Evolutionary conservation across 2,888 invertebrate species (phyloP), one percentile per base, ranked within the genome.

Genomic region (Synergus umbraculus): DNA sequence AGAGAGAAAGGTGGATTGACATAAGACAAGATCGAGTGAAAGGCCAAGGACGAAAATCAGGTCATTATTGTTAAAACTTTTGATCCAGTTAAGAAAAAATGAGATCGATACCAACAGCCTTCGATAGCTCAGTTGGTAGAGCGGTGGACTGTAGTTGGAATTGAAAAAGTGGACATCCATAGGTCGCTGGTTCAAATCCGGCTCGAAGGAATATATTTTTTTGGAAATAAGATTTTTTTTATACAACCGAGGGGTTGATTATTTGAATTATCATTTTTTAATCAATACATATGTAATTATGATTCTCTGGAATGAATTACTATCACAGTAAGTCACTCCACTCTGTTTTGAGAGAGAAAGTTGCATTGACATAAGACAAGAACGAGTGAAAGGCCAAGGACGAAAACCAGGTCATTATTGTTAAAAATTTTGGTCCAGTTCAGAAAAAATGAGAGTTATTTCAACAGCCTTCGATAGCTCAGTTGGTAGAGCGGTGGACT

Each of bases 401-500:
- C 13, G n/a, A 54, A 54, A 54, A 54, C 0, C 2, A 2, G 8
- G 8, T 54, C 8, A 54, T n/a, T 13, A 12, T n/a, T 54, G 4
- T 8, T 54, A 8, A 54, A 2, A n/a, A 7, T 54, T 54, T 54
- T n/a, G 1, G 2, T n/a, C 8, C n/a, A 54, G 2, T 54, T n/a
- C 54, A n/a, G n/a, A 43, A 60, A 22, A 18, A 60, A 43, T 12
- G 10, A 63, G 13, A 22, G 8, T 12, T 8, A 8, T n/a, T n/a
- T 0, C 54, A 69, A 29, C 49, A 69, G 22, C 92, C 92, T 92
- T 92, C 92, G 92, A 92, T 91, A 92, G 92, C 91, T 92, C 92
- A 92, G 92, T 91, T 92, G 92, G 92, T 92, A 92, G 92, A 92
- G 92, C 92, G 92, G 92, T 92, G 92, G 91, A 92, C 92, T 92